A percentile compares a stretch with the other conserved stretches of the same genome.
These are phyloP conservation scores for Temnopleurus reevesii DNA, from an alignment of 53 echinoderm and acorn worm genomes.

Conservation along the genomic window DNA sequence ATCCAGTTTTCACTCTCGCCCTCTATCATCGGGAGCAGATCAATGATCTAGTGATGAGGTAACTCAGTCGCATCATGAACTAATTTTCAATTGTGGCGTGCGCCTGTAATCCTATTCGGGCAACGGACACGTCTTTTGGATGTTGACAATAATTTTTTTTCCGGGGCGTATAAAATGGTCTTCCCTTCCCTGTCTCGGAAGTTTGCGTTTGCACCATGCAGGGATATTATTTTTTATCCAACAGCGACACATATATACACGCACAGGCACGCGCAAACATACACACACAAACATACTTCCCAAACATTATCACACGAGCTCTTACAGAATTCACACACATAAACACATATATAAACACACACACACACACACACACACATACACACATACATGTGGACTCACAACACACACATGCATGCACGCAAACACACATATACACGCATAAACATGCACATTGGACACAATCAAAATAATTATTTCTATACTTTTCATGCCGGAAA, in stretches of 20 bases:
- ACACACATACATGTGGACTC: background rate
- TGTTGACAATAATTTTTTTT: no score
- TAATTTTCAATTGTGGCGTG: no score
- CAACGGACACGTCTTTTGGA: no score
- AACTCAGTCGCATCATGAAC: background rate
- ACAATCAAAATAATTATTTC: no score
- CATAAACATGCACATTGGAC: background rate
- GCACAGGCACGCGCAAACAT: background rate
- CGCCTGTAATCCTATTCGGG: no score
- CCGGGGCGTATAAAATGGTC: no score
- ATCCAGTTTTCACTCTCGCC: background rate
- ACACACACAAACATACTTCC: background rate
- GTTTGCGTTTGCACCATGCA: no score
- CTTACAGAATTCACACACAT: background rate
- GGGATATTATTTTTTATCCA: no score
- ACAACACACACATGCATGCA: background rate
- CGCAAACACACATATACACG: background rate
- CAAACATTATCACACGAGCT: background rate
- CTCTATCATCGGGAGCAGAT: no score
- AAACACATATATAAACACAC: background rate
- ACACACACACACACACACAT: background rate
- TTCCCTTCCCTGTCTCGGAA: no score
- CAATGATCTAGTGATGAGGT: background rate
- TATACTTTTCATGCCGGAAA: no score
- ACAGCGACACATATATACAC: background rate